A percentile compares a stretch with the other conserved stretches of the same genome.
These are phyloP conservation scores for Martes martes DNA, from an alignment of 2,113 vertebrate species.

Conservation along the genomic window DNA sequence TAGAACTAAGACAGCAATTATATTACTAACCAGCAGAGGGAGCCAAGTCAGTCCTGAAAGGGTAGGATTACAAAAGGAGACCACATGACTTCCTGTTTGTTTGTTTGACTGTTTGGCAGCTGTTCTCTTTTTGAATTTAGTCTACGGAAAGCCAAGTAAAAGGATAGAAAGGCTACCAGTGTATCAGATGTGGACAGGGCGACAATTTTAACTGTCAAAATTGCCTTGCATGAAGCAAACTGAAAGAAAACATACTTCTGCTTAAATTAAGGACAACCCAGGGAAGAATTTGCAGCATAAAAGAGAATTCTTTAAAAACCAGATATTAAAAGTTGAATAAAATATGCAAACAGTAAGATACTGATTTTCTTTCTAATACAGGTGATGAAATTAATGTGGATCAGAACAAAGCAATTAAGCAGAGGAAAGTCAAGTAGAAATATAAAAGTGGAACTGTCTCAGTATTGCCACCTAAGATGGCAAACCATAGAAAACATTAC, in stretches of 20 bases:
- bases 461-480: not conserved
- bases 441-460: not conserved
- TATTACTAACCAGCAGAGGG: slow-evolving; percentile 70
- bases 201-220: not conserved
- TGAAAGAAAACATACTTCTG: not conserved
- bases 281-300: not conserved
- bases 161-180: not conserved
- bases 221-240: slow-evolving; percentile 11
- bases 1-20: slow-evolving; percentile 25
- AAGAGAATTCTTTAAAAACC: slow-evolving; percentile 23
- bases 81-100: slow-evolving; percentile 76
- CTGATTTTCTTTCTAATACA: not conserved
- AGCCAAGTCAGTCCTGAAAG: slow-evolving; percentile 41
- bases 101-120: slow-evolving; percentile 62
- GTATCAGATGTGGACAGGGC: not conserved
- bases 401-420: slow-evolving; percentile 32
- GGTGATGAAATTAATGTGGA: not conserved
- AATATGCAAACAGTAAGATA: not conserved
- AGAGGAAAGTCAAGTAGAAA: slow-evolving; percentile 7
- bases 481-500: not conserved
- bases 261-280: slow-evolving; percentile 22
- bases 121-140: slow-evolving; percentile 45
- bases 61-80: slow-evolving; percentile 37
- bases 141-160: slow-evolving; percentile 10
- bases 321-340: slow-evolving; percentile 32